Evolutionary conservation across 2,113 vertebrate genomes (phyloP), one percentile per base, ranked within the genome.

Genomic region (Probosciger aterrimus): DNA sequence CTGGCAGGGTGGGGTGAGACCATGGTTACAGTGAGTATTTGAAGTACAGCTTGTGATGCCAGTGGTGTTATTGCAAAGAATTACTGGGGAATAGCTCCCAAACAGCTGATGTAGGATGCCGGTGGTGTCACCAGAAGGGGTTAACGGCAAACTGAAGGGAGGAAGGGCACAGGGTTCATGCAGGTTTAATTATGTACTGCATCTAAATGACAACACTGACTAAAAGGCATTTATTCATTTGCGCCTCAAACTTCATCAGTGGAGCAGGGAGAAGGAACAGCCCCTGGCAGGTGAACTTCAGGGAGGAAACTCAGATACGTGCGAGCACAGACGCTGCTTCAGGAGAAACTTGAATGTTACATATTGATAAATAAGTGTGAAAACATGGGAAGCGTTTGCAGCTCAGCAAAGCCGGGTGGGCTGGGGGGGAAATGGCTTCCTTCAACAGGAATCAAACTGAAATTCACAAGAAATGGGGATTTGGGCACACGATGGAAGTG

Each of bases 391-490:
- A 53, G 62, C n/a, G 37, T 78, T 96, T 95, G 79, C 57, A 93
- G 41, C 43, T 79, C 70, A 46, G 71, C 63, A 81, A 94, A 96
- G 71, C 57, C 73, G 77, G 47, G 19, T n/a, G 63, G 95, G 70
- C 67, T 41, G 87, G 92, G 88, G 91, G 80, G 95, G 85, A 96
- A 82, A 7, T 16, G 19, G 69, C 78, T 70, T 46, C 63, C n/a
- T 89, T 85, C 25, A 64, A 18, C 43, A 91, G 46, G 43, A 92
- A 92, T 97, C 96, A 94, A 87, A 94, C 95, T n/a, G 41, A 14
- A 41, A 14, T 41, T 59, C 35, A 59, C 82, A 93, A 77, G 95
- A 79, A 77, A 70, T 8, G 57, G 80, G 39, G 35, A 15, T 70
- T 81, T 60, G 52, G 85, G 64, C 60, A 25, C 5, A 8, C 5